Percentiles rank a stretch among this genome's conserved stretches.
These are phyloP conservation scores for Marisa cornuarietis DNA, from an alignment of 1,140 invertebrate genomes.

Conservation along the genomic window DNA sequence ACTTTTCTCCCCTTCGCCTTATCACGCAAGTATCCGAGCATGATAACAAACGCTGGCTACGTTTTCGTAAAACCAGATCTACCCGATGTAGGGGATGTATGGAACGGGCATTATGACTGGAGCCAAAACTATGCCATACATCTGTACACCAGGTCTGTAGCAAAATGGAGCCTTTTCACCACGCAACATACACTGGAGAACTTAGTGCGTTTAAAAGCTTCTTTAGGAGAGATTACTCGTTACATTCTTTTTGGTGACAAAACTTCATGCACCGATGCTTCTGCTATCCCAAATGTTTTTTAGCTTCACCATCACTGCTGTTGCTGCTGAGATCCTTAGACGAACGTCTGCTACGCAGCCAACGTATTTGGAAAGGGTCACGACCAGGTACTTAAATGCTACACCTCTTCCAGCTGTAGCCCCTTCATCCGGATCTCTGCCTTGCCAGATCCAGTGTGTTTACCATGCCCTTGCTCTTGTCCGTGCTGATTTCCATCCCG, in stretches of 20 bases:
- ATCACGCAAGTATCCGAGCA: background rate
- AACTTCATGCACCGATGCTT: conserved; percentile 3
- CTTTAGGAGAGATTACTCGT: conserved; percentile 25
- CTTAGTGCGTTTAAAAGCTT: conserved; percentile 12
- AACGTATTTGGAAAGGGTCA: too few species aligned
- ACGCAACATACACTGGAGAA: conserved; percentile 11
- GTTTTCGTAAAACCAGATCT: conserved; percentile 26
- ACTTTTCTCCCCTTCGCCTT: conserved; percentile 26
- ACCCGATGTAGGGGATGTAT: conserved; percentile 6
- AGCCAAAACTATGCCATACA: conserved; percentile 18
- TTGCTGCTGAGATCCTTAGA: too few species aligned
- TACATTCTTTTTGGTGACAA: conserved; percentile 20
- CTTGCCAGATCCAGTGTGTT: too few species aligned
- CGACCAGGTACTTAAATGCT: too few species aligned
- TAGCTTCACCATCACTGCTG: too few species aligned
- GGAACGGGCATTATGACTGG: conserved; percentile 17
- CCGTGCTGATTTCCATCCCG: too few species aligned
- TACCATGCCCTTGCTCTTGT: too few species aligned
- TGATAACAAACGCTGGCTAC: conserved; percentile 26
- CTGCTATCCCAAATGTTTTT: too few species aligned
- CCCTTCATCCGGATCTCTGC: too few species aligned
- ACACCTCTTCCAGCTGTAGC: too few species aligned
- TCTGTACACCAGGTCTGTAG: conserved; percentile 23
- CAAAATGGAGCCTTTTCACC: background rate
- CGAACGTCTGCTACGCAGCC: too few species aligned